Conservation (phyloP, 2,888 invertebrate species). For the Oligia latruncula region DNA sequence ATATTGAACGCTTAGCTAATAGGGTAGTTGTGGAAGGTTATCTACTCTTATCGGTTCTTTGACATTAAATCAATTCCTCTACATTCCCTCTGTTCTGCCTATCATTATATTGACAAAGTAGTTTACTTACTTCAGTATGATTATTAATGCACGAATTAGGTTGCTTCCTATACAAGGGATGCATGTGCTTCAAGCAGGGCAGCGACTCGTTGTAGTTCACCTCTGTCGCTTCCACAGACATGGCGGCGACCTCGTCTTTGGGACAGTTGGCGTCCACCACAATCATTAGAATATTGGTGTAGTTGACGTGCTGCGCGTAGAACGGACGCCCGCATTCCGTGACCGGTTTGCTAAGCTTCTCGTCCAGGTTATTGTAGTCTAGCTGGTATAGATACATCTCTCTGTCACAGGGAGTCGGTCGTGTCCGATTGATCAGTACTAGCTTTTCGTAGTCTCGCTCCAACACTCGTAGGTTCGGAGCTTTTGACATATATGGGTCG, state of each 20-base stretch:
- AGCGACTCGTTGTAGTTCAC: constrained; percentile 91
- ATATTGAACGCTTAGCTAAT: not conserved
- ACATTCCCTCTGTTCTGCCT: not conserved
- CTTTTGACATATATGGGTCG: constrained; percentile 81
- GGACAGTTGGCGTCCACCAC: constrained; percentile 93
- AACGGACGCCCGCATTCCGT: constrained; percentile 91
- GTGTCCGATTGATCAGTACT: constrained; percentile 93
- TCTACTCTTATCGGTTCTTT: not conserved
- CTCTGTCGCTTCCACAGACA: constrained; percentile 84
- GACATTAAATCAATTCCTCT: not conserved
- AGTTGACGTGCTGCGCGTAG: constrained; percentile 93
- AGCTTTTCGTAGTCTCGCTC: constrained; percentile 91
- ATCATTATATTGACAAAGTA: not conserved
- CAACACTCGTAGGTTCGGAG: constrained; percentile 81
- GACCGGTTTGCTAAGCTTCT: constrained; percentile 85
- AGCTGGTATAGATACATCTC: constrained; percentile 91
- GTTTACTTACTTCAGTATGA: constrained; percentile 92
- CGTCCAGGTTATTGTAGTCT: constrained; percentile 86
- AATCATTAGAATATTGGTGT: constrained; percentile 94
- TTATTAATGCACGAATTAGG: constrained; percentile 94
- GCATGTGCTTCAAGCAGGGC: constrained; percentile 90
- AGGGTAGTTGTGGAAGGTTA: not conserved
- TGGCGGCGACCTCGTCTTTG: constrained; percentile 83
- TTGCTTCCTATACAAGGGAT: constrained; percentile 91
- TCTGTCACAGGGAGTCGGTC: constrained; percentile 96